Conservation (phyloP, 2,888 invertebrate genomes). For the Netelia melanura region DNA sequence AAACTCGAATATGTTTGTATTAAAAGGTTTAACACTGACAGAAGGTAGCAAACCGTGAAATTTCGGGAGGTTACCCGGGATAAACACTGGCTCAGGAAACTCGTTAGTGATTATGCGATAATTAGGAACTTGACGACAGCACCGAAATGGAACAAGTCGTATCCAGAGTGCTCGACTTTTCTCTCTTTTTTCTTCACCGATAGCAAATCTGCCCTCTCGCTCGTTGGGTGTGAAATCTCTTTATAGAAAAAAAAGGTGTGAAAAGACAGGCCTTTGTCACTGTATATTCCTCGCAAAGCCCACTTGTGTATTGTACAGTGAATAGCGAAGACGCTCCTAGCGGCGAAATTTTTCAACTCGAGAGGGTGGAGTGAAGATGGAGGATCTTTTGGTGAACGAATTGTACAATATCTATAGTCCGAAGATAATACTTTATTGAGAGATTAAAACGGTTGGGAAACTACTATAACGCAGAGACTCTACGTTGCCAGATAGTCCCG, state of each 20-base stretch:
- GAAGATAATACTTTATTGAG: background rate
- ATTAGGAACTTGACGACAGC: background rate
- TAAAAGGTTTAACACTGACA: constrained; percentile 26
- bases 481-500: background rate
- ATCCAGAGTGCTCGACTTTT: background rate
- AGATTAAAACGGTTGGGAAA: background rate
- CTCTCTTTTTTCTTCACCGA: background rate
- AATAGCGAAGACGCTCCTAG: background rate
- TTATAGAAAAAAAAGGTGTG: constrained; percentile 15
- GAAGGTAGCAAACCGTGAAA: constrained; percentile 21
- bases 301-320: constrained; percentile 12
- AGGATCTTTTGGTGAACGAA: background rate
- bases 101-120: background rate
- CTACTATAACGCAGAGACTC: background rate
- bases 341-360: constrained; percentile 9
- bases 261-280: constrained; percentile 22
- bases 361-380: background rate
- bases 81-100: constrained; percentile 5
- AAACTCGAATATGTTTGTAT: constrained; percentile 7
- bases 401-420: background rate
- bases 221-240: background rate
- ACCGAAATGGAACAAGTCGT: background rate
- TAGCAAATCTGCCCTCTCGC: background rate
- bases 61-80: constrained; percentile 38
- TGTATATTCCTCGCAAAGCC: constrained; percentile 19